phyloP scores from a whole-genome alignment of 2,113 vertebrate species.

The Misgurnus anguillicaudatus region DNA sequence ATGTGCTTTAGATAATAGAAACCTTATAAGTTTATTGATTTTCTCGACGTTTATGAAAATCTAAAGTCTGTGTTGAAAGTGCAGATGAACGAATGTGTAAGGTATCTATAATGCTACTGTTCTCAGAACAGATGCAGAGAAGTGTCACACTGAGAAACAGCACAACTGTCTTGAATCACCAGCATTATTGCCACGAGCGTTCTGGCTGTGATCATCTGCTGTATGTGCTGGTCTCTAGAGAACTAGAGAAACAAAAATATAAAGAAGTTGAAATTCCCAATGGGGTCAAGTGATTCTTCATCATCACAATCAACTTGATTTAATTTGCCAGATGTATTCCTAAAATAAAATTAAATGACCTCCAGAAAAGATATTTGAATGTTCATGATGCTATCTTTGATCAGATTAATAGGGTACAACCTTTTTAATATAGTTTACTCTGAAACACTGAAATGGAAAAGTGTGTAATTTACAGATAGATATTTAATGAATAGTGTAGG shows the following conservation, averaged over 20 bases:
- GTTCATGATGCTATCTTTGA: conserved; percentile 27
- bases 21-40: not conserved
- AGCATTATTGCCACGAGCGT: conserved; percentile 86
- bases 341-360: not conserved
- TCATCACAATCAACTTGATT: not conserved
- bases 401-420: not conserved
- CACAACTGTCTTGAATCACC: too few relatives aligned
- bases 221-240: conserved; percentile 91
- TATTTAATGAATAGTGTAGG: conserved; percentile 5
- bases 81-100: conserved; percentile 51
- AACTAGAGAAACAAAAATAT: conserved; percentile 94
- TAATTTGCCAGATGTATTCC: too few relatives aligned
- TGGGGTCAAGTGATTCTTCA: conserved; percentile 89
- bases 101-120: not conserved
- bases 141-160: conserved; percentile 94
- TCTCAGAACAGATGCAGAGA: conserved; percentile 92
- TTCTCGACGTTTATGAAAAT: not conserved
- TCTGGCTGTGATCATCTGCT: conserved; percentile 83
- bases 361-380: not conserved
- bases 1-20: too few relatives aligned
- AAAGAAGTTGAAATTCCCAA: conserved; percentile 98
- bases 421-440: not conserved
- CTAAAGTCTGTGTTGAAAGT: too few relatives aligned
- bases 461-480: conserved; percentile 12
- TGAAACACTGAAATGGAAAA: conserved; percentile 14